phyloP scores from a whole-genome alignment of 2,113 vertebrate genomes.

The Nothobranchius kuhntae region DNA sequence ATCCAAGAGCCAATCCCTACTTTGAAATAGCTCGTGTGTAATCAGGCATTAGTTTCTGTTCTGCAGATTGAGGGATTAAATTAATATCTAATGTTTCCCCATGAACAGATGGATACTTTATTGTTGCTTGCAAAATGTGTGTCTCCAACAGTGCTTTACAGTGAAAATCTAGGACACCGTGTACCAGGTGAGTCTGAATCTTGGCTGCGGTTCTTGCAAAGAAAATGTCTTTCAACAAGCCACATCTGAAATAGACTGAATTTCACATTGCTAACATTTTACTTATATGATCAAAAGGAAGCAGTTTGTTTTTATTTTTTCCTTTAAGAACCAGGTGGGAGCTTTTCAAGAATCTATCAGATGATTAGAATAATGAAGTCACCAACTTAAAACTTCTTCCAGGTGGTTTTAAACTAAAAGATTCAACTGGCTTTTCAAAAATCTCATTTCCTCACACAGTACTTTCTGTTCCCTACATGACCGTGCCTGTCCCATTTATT shows the following conservation, averaged over 20 bases:
- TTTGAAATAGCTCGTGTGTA: background rate
- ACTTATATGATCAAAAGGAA: background rate
- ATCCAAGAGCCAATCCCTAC: no score
- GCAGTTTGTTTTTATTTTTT: background rate
- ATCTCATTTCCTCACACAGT: constrained; percentile 13
- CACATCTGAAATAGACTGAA: background rate
- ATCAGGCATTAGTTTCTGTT: background rate
- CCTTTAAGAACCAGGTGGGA: background rate
- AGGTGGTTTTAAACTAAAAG: background rate
- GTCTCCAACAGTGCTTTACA: background rate
- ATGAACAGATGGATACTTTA: background rate
- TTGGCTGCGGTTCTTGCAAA: constrained; percentile 6
- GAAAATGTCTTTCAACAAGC: background rate
- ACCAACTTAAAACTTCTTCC: background rate
- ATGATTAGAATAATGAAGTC: background rate
- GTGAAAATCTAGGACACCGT: constrained; percentile 21
- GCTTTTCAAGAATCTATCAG: background rate
- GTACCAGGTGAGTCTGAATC: constrained; percentile 18
- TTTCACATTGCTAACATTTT: background rate
- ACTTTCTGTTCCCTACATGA: constrained; percentile 32
- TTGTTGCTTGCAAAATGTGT: constrained; percentile 1
- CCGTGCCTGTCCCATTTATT: constrained; percentile 39
- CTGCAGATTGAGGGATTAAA: background rate
- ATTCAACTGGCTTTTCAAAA: background rate
- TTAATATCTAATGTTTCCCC: background rate